Evolutionary conservation across 2,797 vertebrate species (phyloP), one percentile per base, ranked within the genome.

Genomic region (Karalla daura): DNA sequence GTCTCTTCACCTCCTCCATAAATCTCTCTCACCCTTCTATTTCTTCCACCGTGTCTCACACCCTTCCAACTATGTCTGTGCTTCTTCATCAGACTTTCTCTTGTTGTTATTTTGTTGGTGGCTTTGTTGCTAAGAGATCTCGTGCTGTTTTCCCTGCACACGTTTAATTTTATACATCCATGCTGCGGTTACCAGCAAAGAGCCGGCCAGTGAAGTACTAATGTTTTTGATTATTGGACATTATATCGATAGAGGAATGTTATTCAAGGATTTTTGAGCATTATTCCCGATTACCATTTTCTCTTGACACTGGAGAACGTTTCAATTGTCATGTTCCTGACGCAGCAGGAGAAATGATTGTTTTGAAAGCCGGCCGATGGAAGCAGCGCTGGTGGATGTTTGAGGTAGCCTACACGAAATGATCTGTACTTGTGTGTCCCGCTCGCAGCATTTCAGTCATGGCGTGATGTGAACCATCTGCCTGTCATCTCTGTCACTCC

Each of bases 391-490:
- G 43, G 17, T 56, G 43, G 49, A 67, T 74, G 51, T 55, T 64
- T 45, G 27, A 54, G 25, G 63, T 67, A n/a, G n/a, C n/a, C n/a
- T n/a, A 36, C 36, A 53, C 40, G 20, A 25, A 70, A 60, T 36
- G 49, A 32, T 59, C 23, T 14, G 44, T 67, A 37, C 62, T 64
- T 63, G 62, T 70, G 53, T 63, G 55, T 73, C 27, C 43, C 45
- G 55, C 50, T 63, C 39, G 67, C 45, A 30, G 60, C 1, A 9
- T 63, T 56, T 67, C n/a, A 75, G 3, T 75, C 60, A 5, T 61
- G 27, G 58, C 47, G 46, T 68, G 80, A 83, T 75, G 58, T 41
- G 63, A 78, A 84, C 72, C 76, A 78, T 81, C 72, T 88, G 80
- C 78, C 63, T 85, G 78, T 86, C 79, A 76, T 79, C 71, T 74